phyloP scores from a whole-genome alignment of 1,140 invertebrate species.

The Aleiodes sp. region DNA sequence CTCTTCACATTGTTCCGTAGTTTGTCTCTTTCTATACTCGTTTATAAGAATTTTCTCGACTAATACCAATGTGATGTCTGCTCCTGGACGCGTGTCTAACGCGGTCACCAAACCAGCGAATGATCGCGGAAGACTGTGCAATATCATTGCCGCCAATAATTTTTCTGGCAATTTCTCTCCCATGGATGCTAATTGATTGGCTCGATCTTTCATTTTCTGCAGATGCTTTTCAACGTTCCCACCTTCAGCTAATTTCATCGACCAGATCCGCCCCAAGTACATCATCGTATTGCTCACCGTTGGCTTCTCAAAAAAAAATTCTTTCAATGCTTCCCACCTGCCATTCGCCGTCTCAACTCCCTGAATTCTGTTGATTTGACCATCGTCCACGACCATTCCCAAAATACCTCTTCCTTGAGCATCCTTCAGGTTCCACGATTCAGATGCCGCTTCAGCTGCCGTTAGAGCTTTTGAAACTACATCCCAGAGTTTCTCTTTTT shows the following conservation, averaged over 20 bases:
- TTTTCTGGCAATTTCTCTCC: constrained; percentile 24
- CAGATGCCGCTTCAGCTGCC: background rate
- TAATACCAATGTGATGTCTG: constrained; percentile 28
- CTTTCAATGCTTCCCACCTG: constrained; percentile 20
- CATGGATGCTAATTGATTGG: constrained; percentile 27
- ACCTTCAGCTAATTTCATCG: constrained; percentile 23
- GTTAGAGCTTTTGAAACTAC: background rate
- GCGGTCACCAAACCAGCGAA: constrained; percentile 38
- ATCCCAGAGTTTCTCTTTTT: constrained; percentile 15
- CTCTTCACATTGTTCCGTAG: too few species aligned
- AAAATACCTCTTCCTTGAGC: constrained; percentile 20
- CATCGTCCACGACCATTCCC: constrained; percentile 25
- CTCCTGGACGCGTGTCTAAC: constrained; percentile 36
- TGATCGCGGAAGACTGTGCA: constrained; percentile 29
- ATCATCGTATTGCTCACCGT: constrained; percentile 12
- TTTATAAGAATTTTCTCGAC: constrained; percentile 36
- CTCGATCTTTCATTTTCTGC: background rate
- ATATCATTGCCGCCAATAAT: constrained; percentile 20
- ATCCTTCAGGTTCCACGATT: constrained; percentile 23
- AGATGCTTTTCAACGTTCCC: constrained; percentile 28
- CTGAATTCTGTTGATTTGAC: constrained; percentile 2
- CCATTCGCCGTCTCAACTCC: constrained; percentile 14
- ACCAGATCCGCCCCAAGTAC: constrained; percentile 4
- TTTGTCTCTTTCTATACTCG: constrained; percentile 25
- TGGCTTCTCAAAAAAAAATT: constrained; percentile 24